Evolutionary conservation across 2,113 vertebrate genomes (phyloP), one percentile per base, ranked within the genome.

Genomic region (Chlorodrepanis virens): DNA sequence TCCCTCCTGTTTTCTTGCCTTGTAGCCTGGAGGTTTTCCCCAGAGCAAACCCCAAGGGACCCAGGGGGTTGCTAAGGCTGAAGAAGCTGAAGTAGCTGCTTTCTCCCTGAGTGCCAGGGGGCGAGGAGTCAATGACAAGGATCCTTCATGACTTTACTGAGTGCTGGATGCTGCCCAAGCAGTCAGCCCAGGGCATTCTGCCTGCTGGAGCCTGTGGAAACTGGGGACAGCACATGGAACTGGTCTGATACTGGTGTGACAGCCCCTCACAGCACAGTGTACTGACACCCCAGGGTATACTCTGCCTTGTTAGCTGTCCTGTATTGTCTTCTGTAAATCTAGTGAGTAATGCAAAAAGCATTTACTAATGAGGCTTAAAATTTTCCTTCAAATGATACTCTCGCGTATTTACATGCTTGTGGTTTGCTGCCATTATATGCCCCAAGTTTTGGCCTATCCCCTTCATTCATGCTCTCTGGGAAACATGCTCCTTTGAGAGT

Each of bases 251-350:
- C 56, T 60, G 56, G 24, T 60, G 23, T 60, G 57, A 42, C 45
- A 80, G 63, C 14, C 33, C 21, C 71, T 74, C 1, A 3, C 20
- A 80, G 79, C 42, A 28, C 50, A 57, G 20, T 5, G 44, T 8
- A 15, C 49, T 29, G 53, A 29, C 59, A 81, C 14, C 24, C 27
- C 56, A 53, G 44, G 39, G 75, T 74, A 53, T 22, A 71, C 44
- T 37, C 52, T 83, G 71, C 39, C 68, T 95, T 5, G 50, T 88
- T 95, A 88, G 45, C 56, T 83, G 72, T 56, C 54, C 68, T 64
- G 71, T 56, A 54, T 88, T 93, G 79, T 97, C 63, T 81, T 94
- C 75, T 90, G 74, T 88, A 95, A 95, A 83, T 74, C 70, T 6
- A 56, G 35, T 57, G 59, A 96, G 21, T 74, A 88, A 90, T 37